Base-by-base conservation (phyloP, 2,113 vertebrate genomes). In the Myiagra hebetior region DNA sequence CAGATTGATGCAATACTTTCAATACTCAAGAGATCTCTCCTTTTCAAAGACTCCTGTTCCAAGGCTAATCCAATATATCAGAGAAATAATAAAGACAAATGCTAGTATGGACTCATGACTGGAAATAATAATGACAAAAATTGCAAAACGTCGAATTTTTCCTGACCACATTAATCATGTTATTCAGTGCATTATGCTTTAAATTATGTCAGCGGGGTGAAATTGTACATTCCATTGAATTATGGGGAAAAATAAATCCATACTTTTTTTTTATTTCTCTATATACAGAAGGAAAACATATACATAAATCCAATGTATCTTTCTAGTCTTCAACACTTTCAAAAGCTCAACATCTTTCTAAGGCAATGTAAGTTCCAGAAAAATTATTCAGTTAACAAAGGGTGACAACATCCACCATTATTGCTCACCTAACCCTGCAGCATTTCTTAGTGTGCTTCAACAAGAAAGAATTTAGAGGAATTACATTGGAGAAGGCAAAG, bases 61-160 rank as follows among this genome's bases (percentile, higher is more conserved):
- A 87, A 94, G 80, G 33, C 55, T 91, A 94, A 87, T 85, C 50
- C 55, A 91, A 81, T 91, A 44, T 19, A 84, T 42, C 60, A 91
- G 55, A 89, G 86, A 92, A 86, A 74, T 74, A 86, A 89, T 76
- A 70, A 74, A 91, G 87, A 78, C 23, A 94, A 94, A 80, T 81
- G 33, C 7, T 67, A 53, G 27, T 37, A 35, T 44, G 41, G 47
- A 91, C 18, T 84, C 68, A 59, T 67, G 81, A 44, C 74, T 78
- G 10, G 73, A 93, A 91, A 85, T 28, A 94, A 62, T 42, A 89
- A 93, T n/a, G 44, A 67, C 18, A 82, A 91, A 93, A 80, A 46
- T 0, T 64, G 27, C 19, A 92, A 89, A 83, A 80, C 3, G 4
- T 14, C 85, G 80, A 65, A 15, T 63, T 91, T 81, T 68, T 60